Evolutionary conservation across 2,113 vertebrate species (phyloP), one percentile per base, ranked within the genome.

Genomic region (Ahaetulla prasina): DNA sequence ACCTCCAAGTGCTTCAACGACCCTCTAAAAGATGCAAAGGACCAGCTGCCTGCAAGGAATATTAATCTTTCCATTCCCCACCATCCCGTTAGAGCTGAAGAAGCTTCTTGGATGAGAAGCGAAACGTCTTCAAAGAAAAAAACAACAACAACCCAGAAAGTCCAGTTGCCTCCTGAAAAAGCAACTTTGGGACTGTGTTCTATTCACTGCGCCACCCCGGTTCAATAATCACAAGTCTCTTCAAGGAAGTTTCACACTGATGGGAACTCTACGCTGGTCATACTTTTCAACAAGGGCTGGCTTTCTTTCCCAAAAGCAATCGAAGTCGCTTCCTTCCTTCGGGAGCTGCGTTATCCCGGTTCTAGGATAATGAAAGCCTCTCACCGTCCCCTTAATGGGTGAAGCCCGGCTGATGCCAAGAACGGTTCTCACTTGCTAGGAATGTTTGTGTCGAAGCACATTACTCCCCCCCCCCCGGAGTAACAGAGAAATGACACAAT

Each of bases 371-470:
- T 94, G 94, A 95, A 96, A 95, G 95, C 87, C 91, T 94, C 94
- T 96, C 94, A 92, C 94, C 57, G n/a, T 80, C 74, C 22, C 92
- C 89, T 80, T 92, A 86, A 93, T 45, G 94, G 94, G 94, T 89
- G 94, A 94, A 93, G 55, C 0, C 50, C 7, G 2, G 54, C 47
- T 63, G 74, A 92, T 95, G 97, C 97, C 96, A 97, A 95, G 95
- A 97, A 96, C 95, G 92, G 91, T 35, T 96, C 96, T 97, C 96
- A 97, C 93, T 94, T 94, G 95, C 90, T 90, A 96, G 95, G 97
- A 97, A 97, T 96, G 96, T 96, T 97, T 97, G 96, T 95, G 96
- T 97, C 96, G 96, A 97, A 96, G 96, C 96, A 96, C 94, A 96
- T 96, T 96, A n/a, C n/a, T n/a, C n/a, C n/a, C n/a, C n/a, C n/a